phyloP scores from a whole-genome alignment of 2,797 vertebrate genomes.

The Pseudomugil tenellus region DNA sequence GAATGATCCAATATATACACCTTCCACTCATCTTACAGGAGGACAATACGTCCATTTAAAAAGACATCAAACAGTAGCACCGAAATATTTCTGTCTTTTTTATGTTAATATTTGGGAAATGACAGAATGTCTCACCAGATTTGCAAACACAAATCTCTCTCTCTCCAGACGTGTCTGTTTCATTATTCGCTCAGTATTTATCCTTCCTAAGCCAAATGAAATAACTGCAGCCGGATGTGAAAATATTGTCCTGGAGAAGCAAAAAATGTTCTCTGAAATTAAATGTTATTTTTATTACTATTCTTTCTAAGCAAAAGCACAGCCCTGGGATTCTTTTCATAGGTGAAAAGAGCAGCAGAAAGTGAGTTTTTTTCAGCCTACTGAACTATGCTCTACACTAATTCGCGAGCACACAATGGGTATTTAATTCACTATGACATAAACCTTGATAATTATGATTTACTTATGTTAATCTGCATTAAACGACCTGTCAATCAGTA shows the following conservation, averaged over 20 bases:
- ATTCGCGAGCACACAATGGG: conserved; percentile 17
- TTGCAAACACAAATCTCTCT: conserved; percentile 42
- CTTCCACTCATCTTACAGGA: conserved; percentile 28
- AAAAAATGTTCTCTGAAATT: conserved; percentile 58
- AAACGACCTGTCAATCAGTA: conserved; percentile 33
- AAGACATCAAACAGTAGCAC: conserved; percentile 24
- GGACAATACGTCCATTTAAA: conserved; percentile 23
- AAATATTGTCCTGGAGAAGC: conserved; percentile 68
- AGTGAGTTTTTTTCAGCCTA: conserved; percentile 47
- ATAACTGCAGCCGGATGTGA: conserved; percentile 65
- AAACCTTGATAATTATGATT: conserved; percentile 38
- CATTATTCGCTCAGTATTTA: conserved; percentile 66
- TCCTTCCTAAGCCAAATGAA: conserved; percentile 59
- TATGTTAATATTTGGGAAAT: conserved; percentile 37
- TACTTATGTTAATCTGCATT: conserved; percentile 32
- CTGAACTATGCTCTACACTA: conserved; percentile 23
- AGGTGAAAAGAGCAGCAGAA: conserved; percentile 31
- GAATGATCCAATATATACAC: conserved; percentile 26
- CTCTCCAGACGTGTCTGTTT: conserved; percentile 54
- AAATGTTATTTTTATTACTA: conserved; percentile 41
- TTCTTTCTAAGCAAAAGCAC: conserved; percentile 38
- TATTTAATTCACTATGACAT: conserved; percentile 20
- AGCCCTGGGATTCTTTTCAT: conserved; percentile 35
- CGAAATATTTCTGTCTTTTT: conserved; percentile 32
- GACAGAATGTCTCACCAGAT: conserved; percentile 55